Percentiles rank a stretch among this genome's conserved stretches.
Conservation (phyloP, 2,888 invertebrate genomes). For the Morpho helenor region DNA sequence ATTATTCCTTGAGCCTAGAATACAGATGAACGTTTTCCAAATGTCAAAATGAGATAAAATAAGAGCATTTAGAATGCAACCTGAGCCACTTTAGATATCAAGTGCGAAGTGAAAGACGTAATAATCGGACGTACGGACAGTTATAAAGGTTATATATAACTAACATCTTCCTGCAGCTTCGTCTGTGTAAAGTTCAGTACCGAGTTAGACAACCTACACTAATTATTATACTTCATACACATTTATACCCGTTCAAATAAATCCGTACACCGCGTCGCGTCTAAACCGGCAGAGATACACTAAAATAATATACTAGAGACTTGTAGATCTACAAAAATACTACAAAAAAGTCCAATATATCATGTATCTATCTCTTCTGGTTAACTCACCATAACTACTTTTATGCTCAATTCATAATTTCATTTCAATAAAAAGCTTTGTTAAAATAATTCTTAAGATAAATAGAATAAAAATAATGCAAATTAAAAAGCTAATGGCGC, state of each 20-base stretch:
- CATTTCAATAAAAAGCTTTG: too few species aligned
- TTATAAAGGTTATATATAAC: constrained; percentile 9
- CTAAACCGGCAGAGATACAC: neutral
- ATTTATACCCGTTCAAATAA: too few species aligned
- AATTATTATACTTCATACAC: neutral
- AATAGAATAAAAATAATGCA: too few species aligned
- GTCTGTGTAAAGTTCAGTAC: neutral
- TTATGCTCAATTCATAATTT: too few species aligned
- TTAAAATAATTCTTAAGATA: too few species aligned
- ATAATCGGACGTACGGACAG: constrained; percentile 4
- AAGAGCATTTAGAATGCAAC: constrained; percentile 15
- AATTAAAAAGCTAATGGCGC: too few species aligned
- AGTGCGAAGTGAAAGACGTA: constrained; percentile 11
- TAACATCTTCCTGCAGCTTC: neutral
- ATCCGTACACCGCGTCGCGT: too few species aligned
- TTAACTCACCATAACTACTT: too few species aligned
- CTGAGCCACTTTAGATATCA: constrained; percentile 5
- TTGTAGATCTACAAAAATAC: too few species aligned
- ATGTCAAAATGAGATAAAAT: constrained; percentile 23
- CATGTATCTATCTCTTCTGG: too few species aligned
- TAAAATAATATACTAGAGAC: too few species aligned
- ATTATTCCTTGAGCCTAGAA: constrained; percentile 12
- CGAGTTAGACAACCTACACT: neutral
- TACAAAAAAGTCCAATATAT: too few species aligned
- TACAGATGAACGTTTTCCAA: constrained; percentile 11